These are phyloP conservation scores for Indicator maculatus DNA, from an alignment of 2,113 vertebrate genomes.

Conservation along the genomic window DNA sequence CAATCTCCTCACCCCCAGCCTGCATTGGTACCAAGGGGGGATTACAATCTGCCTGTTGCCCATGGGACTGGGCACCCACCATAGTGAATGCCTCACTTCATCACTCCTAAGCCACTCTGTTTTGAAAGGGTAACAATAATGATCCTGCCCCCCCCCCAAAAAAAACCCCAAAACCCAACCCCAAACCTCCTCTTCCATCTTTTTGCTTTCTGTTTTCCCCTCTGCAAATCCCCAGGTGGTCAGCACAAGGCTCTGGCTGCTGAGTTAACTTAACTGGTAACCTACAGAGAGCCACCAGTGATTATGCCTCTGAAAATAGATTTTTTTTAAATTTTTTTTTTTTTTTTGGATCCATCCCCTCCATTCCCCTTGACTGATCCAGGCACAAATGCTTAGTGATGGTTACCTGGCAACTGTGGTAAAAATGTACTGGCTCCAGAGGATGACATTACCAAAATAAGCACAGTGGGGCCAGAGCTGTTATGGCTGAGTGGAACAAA, in stretches of 20 bases:
- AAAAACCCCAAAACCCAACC: too few species aligned
- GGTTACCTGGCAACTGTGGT: slow-evolving; percentile 67
- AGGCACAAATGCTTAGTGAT: slow-evolving; percentile 62
- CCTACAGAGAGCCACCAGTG: background rate
- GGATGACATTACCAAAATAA: slow-evolving; percentile 64
- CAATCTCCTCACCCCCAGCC: too few species aligned
- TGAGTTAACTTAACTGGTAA: slow-evolving; percentile 37
- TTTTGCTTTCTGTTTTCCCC: slow-evolving; percentile 30
- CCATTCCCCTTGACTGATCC: slow-evolving; percentile 41
- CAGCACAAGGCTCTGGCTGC: background rate
- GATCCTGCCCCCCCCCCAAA: background rate
- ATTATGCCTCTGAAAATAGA: slow-evolving; percentile 60
- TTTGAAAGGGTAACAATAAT: slow-evolving; percentile 11
- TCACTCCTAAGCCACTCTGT: slow-evolving; percentile 40
- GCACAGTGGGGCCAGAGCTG: slow-evolving; percentile 19
- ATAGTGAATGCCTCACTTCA: slow-evolving; percentile 42
- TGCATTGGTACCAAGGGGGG: background rate
- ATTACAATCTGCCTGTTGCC: background rate
- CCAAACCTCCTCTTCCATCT: background rate
- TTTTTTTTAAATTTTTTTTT: slow-evolving; percentile 1
- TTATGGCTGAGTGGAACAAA: slow-evolving; percentile 7
- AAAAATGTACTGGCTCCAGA: slow-evolving; percentile 62
- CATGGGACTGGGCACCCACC: background rate
- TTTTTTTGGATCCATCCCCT: background rate
- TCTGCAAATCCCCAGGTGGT: slow-evolving; percentile 31